Base-by-base conservation (phyloP, 2,888 invertebrate species). In the Antitype chi region DNA sequence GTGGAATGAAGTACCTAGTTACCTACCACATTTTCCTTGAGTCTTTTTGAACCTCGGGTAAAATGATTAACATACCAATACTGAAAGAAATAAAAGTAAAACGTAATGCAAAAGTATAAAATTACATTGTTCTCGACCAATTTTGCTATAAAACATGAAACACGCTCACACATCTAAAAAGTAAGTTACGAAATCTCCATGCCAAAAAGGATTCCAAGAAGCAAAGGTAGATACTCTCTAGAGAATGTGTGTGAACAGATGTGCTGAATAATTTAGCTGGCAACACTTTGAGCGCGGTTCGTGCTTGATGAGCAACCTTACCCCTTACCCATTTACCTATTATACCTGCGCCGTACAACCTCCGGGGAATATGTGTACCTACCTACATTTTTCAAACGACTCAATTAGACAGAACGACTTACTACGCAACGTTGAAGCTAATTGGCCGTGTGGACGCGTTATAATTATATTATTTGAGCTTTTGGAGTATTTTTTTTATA, bases 251-350 rank as follows among this genome's bases (percentile, higher is more conserved):
- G 86, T 88, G 90, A 92, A 91, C 91, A 91, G 91, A 89, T 85
- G 89, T 82, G 85, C 82, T 94, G 92, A 94, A 94, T 94, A 93
- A 94, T 94, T 94, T 91, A 94, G 89, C 83, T 78, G 88, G 89
- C 76, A 84, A 89, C 91, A 92, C 92, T 93, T 93, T 92, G 90
- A 89, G 85, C 87, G 81, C 64, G 85, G 85, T 84, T 81, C 78
- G 74, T 84, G 84, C 83, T 85, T 90, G 89, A 91, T 89, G 90
- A 90, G 89, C 80, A 78, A 84, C 80, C 81, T 88, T 77, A 60
- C 76, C 81, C 63, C 82, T 88, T 76, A 60, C 84, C 85, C 70
- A 72, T 87, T 90, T 89, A 79, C 85, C 84, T 87, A 82, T 81
- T 80, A 85, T 85, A 85, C 75, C 80, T 82, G 78, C 69, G 66